phyloP scores from a whole-genome alignment of 2,113 vertebrate genomes.

The Cavia porcellus region DNA sequence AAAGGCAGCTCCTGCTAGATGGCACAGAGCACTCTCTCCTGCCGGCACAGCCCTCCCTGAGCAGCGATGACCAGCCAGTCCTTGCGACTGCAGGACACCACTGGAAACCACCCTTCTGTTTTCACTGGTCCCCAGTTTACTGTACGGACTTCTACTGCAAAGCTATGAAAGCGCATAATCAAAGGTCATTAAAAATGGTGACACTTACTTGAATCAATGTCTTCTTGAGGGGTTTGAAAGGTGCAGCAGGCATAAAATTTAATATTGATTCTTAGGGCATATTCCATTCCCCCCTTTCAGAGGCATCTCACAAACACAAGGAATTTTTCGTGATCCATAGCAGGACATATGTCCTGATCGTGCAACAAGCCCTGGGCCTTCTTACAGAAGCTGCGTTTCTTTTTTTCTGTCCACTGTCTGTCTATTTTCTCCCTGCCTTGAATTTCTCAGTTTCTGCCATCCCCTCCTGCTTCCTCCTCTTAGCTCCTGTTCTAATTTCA shows the following conservation, averaged over 20 bases:
- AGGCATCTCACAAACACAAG: conserved; percentile 85
- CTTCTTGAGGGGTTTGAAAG: conserved; percentile 88
- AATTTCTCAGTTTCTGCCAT: conserved; percentile 86
- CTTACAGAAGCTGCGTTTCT: conserved; percentile 79
- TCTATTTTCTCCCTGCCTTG: conserved; percentile 86
- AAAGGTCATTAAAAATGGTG: conserved; percentile 86
- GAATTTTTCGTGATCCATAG: conserved; percentile 82
- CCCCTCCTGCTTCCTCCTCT: conserved; percentile 87
- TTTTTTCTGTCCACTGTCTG: conserved; percentile 78
- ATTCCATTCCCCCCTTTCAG: conserved; percentile 80
- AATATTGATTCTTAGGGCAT: conserved; percentile 88
- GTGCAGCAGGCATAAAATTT: conserved; percentile 91
- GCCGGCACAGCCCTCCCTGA: background rate
- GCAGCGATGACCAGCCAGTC: background rate
- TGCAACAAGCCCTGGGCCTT: conserved; percentile 80
- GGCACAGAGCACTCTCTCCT: conserved; percentile 53
- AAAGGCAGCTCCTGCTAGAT: background rate
- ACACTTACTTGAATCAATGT: conserved; percentile 91
- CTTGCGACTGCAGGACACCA: conserved; percentile 14
- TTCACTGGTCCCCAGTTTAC: conserved; percentile 27
- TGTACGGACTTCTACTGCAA: conserved; percentile 58
- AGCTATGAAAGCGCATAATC: conserved; percentile 79
- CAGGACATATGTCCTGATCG: conserved; percentile 76
- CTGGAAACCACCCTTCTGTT: conserved; percentile 65
- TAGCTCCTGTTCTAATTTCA: conserved; percentile 91